phyloP scores from a whole-genome alignment of 2,113 vertebrate genomes.

The Fukomys damarensis region DNA sequence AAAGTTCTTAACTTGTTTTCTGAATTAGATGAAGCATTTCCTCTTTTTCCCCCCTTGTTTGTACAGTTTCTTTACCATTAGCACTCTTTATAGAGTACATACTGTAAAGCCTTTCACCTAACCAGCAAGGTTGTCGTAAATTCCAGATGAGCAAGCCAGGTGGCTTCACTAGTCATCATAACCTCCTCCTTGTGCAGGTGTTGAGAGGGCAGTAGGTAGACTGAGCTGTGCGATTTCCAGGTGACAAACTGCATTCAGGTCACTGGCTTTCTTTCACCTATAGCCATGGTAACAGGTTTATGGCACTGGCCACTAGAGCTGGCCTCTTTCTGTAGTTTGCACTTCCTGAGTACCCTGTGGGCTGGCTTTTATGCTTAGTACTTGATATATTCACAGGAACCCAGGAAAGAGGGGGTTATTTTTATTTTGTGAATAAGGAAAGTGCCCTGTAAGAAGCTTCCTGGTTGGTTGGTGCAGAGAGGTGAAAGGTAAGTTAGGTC shows the following conservation, averaged over 20 bases:
- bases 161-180: neutral
- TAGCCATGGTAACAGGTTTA: neutral
- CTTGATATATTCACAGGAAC: neutral
- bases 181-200: neutral
- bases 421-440: neutral
- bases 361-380: neutral
- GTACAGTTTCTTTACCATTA: conserved; percentile 17
- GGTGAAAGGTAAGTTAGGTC: neutral
- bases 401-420: neutral
- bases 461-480: neutral
- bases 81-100: neutral
- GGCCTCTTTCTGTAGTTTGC: neutral
- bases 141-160: neutral
- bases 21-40: conserved; percentile 20
- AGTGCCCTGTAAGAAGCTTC: neutral
- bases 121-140: neutral
- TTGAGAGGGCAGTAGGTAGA: neutral
- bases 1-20: conserved; percentile 26
- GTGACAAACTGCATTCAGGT: neutral
- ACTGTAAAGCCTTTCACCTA: neutral
- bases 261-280: neutral
- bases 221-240: neutral
- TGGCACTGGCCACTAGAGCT: neutral
- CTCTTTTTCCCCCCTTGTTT: conserved; percentile 1
- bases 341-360: neutral